Evolutionary conservation across 1,140 invertebrate genomes (phyloP).

Genomic region (Portunus trituberculatus): DNA sequence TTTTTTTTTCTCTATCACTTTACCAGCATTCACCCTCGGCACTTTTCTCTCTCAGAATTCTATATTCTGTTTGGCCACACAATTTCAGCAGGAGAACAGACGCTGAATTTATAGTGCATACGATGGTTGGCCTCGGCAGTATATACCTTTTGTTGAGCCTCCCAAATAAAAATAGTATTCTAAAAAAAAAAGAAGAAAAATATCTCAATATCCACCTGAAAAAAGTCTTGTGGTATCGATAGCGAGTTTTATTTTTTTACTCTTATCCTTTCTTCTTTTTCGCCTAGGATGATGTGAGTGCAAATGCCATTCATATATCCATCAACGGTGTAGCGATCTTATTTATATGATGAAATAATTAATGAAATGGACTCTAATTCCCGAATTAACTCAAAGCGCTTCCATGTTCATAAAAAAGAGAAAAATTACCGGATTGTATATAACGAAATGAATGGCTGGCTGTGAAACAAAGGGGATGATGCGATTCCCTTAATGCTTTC

Average conservation of each 20-base stretch:
- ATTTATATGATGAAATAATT: constrained; percentile 1
- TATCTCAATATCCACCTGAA: neutral
- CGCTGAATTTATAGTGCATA: neutral
- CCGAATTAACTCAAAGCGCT: neutral
- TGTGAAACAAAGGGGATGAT: neutral
- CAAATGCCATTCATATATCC: neutral
- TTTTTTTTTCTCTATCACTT: neutral
- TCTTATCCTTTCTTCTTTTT: no score
- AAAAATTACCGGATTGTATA: neutral
- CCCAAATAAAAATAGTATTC: neutral
- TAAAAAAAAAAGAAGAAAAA: neutral
- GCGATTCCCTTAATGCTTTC: neutral
- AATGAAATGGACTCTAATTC: neutral
- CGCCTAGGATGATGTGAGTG: neutral
- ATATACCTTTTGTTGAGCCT: neutral
- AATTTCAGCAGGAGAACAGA: neutral
- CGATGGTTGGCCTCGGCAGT: neutral
- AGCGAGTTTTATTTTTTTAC: neutral
- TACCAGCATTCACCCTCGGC: neutral
- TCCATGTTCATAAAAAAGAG: neutral
- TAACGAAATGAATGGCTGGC: neutral
- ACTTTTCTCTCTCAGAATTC: neutral
- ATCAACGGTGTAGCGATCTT: neutral
- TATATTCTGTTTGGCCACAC: neutral
- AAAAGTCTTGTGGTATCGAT: neutral